Conservation (phyloP, 1,140 invertebrate species). For the Chlorops oryzae region DNA sequence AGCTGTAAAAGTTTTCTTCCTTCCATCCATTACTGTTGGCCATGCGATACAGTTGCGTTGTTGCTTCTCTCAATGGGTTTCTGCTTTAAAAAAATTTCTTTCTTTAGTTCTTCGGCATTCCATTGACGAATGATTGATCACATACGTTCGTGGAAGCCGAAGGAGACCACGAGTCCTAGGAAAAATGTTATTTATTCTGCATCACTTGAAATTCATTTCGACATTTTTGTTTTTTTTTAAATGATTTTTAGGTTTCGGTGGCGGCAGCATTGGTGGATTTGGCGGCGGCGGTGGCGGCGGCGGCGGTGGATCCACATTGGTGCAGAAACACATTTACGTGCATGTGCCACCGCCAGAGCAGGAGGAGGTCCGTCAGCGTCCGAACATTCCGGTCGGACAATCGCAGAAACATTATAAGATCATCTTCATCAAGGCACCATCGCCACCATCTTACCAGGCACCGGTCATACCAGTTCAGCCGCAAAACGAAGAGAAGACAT, state of each 20-base stretch:
- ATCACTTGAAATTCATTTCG: too few species aligned
- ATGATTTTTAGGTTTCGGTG: constrained; percentile 37
- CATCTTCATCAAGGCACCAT: constrained; percentile 82
- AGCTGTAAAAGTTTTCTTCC: too few species aligned
- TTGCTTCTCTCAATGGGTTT: too few species aligned
- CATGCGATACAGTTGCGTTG: too few species aligned
- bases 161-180: too few species aligned
- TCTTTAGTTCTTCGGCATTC: too few species aligned
- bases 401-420: constrained; percentile 82
- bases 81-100: too few species aligned
- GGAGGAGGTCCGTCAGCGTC: constrained; percentile 55
- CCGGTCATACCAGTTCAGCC: constrained; percentile 67
- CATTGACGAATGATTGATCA: neutral
- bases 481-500: constrained; percentile 81
- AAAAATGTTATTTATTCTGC: too few species aligned
- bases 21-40: too few species aligned
- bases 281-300: constrained; percentile 40
- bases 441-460: constrained; percentile 66
- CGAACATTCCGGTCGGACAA: constrained; percentile 53
- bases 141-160: too few species aligned
- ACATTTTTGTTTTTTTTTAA: too few species aligned
- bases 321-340: constrained; percentile 76
- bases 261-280: constrained; percentile 44
- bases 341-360: constrained; percentile 73
- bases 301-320: constrained; percentile 54